Evolutionary conservation across 2,113 vertebrate genomes (phyloP).

Genomic region (Myrmophylax atrothorax): DNA sequence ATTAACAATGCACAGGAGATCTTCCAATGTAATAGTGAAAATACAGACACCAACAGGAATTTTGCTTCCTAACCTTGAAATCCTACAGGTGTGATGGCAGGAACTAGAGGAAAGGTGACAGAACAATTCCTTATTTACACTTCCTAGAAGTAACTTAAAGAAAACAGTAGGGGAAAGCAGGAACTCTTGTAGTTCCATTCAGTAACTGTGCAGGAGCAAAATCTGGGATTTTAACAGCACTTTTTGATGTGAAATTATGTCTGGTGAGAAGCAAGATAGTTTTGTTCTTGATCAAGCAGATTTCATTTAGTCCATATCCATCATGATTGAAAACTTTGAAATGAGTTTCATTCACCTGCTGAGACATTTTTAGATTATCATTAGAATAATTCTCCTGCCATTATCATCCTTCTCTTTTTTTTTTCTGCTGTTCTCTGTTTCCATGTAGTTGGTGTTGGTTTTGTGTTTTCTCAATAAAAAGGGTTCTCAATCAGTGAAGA

Average conservation of each 20-base stretch:
- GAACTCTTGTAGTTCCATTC: neutral
- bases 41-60: neutral
- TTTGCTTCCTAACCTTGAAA: neutral
- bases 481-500: neutral
- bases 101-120: neutral
- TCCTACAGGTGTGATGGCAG: neutral
- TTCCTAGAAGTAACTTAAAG: neutral
- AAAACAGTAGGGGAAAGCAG: neutral
- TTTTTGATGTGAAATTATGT: accelerated
- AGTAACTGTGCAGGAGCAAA: neutral
- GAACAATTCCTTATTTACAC: neutral
- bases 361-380: neutral
- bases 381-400: neutral
- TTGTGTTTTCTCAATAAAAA: neutral
- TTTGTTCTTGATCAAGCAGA: neutral
- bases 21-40: neutral
- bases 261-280: neutral
- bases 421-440: neutral
- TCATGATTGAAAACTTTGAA: neutral
- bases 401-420: neutral
- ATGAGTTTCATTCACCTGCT: neutral
- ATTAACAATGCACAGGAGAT: neutral
- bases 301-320: neutral
- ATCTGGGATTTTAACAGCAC: neutral
- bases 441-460: neutral